Base-by-base conservation (phyloP, 1,140 invertebrate species). In the Zophobas atratus region DNA sequence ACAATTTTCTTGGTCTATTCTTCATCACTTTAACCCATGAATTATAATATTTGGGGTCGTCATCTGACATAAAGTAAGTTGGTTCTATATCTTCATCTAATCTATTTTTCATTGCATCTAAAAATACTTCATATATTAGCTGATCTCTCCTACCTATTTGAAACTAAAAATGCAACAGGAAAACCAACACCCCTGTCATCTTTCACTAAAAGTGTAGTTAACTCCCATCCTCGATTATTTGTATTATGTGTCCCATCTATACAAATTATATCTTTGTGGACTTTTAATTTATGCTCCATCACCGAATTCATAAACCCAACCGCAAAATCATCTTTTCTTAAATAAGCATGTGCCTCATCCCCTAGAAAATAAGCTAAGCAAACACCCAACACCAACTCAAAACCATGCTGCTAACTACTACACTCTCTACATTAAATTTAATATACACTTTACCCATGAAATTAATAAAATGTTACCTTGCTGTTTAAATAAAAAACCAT, bases 1-100 rank as follows among this genome's bases (percentile, higher is more conserved):
- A 53, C 56, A 80, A 55, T 75, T 71, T 70, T 80, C 77, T 75
- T 2, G 76, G 79, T 67, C 73, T 77, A 6, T 39, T 5, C 34
- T 34, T 46, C 80, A 81, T 81, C 34, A 39, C 75, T 49, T 79
- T 41, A 33, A 34, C 41, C 77, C 80, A 81, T 35, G 77, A 77
- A 70, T 79, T 81, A 38, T 70, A 78, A 71, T 80, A 80, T 80
- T 78, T 80, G 4, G 46, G 1, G 38, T 78, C 77, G 60, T 78
- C 77, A 35, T 78, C 77, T 32, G 36, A 70, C 77, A 78, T 78
- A 35, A 78, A 73, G 60, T 63, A 77, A 20, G 74, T 57, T 2
- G 71, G 49, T 20, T 63, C 36, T 33, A 78, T 51, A 6, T 36
- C 34, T 75, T 75, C 46, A 2, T 70, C 67, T 49, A 78, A 51